A percentile compares a stretch with the other conserved stretches of the same genome.
phyloP scores from a whole-genome alignment of 2,888 invertebrate species.

The Coleophora flavipennella region DNA sequence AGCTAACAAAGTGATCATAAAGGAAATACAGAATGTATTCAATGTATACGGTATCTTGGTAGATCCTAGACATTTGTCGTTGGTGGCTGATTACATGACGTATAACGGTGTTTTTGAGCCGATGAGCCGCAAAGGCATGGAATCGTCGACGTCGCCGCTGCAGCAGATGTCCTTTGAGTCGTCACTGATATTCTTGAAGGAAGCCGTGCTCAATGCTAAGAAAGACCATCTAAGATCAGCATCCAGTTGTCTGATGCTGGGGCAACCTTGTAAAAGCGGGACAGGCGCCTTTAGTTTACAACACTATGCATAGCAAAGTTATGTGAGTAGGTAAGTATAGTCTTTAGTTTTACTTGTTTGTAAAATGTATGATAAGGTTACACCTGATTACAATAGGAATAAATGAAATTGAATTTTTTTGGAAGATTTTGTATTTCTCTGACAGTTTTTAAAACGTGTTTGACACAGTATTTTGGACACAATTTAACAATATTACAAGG shows the following conservation, averaged over 20 bases:
- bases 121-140: conserved; percentile 92
- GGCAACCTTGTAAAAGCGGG: conserved; percentile 85
- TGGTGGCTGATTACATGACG: conserved; percentile 99
- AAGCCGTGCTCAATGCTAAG: conserved; percentile 80
- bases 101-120: conserved; percentile 92
- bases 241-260: conserved; percentile 89
- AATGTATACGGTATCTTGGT: conserved; percentile 97
- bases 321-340: too few species aligned
- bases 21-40: conserved; percentile 97
- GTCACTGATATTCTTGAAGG: conserved; percentile 86
- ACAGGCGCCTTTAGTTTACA: conserved; percentile 81
- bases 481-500: conserved; percentile 24
- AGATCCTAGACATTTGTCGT: conserved; percentile 91
- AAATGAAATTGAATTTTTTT: conserved; percentile 19
- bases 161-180: conserved; percentile 99
- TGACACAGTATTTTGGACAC: conserved; percentile 11
- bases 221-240: conserved; percentile 85
- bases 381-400: not conserved
- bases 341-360: conserved; percentile 8
- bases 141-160: conserved; percentile 90
- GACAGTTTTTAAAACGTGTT: conserved; percentile 22
- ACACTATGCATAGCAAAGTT: conserved; percentile 36
- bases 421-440: conserved; percentile 39
- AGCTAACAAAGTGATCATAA: conserved; percentile 89
- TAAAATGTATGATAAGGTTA: not conserved